Conservation (phyloP, 2,888 invertebrate species). For the Pheosia gnoma region DNA sequence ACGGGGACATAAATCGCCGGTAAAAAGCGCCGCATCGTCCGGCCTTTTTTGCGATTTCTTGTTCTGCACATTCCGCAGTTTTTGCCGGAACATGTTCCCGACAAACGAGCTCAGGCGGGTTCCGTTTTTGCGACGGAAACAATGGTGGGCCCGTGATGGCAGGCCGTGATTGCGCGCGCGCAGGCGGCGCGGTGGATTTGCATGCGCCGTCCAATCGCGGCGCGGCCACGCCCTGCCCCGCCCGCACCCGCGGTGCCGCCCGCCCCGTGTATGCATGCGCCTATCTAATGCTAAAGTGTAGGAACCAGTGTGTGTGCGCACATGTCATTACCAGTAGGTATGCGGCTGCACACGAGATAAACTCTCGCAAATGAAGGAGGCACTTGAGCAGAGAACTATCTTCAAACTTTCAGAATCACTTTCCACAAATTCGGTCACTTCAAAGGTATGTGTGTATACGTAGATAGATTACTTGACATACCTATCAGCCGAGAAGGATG, state of each 20-base stretch:
- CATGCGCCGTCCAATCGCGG: constrained; percentile 68
- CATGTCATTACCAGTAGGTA: constrained; percentile 2
- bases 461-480: too few species aligned
- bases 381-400: too few species aligned
- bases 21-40: constrained; percentile 65
- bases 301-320: constrained; percentile 17
- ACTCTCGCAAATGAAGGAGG: not conserved
- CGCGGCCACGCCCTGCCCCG: constrained; percentile 51
- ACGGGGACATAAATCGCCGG: constrained; percentile 66
- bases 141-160: constrained; percentile 59
- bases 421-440: too few species aligned
- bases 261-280: constrained; percentile 16
- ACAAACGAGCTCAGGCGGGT: constrained; percentile 62
- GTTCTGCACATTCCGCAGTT: constrained; percentile 74
- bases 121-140: constrained; percentile 61
- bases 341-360: not conserved
- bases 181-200: constrained; percentile 69
- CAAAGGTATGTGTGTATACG: too few species aligned
- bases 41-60: constrained; percentile 73
- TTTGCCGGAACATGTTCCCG: constrained; percentile 66
- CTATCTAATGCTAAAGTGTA: constrained; percentile 39
- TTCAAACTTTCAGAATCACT: too few species aligned
- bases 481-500: too few species aligned
- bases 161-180: constrained; percentile 63
- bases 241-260: constrained; percentile 22